Conservation (phyloP, 2,113 vertebrate genomes). For the Alosa alosa region DNA sequence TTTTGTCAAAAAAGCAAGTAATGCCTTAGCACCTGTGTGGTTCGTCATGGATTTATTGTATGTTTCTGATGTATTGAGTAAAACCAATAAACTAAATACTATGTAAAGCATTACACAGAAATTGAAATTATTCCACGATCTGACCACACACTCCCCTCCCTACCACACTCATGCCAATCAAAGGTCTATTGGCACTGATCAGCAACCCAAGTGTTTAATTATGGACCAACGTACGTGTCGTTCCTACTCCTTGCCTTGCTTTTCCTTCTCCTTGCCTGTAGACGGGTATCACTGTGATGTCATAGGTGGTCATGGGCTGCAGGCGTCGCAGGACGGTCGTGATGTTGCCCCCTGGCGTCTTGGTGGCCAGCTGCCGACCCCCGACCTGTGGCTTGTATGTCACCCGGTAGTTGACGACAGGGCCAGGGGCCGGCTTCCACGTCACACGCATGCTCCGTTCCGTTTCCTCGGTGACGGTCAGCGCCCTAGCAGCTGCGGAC, state of each 20-base stretch:
- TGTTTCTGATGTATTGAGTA: not conserved
- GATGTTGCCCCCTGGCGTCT: slow-evolving; percentile 77
- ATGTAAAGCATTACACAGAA: not conserved
- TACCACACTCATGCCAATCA: not conserved
- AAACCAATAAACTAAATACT: not conserved
- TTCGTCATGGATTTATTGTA: not conserved
- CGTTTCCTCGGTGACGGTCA: slow-evolving; percentile 87
- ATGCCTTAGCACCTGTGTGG: not conserved
- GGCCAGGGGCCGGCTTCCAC: slow-evolving; percentile 89
- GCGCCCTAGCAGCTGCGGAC: slow-evolving; percentile 74
- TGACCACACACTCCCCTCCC: not conserved
- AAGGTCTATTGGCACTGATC: not conserved
- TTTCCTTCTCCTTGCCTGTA: slow-evolving; percentile 89
- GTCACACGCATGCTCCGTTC: slow-evolving; percentile 86
- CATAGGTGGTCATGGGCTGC: slow-evolving; percentile 84
- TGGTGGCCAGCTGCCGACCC: slow-evolving; percentile 83
- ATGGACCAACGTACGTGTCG: slow-evolving; percentile 80
- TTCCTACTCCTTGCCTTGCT: slow-evolving; percentile 87
- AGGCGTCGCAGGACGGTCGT: slow-evolving; percentile 82
- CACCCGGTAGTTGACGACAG: slow-evolving; percentile 86
- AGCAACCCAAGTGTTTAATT: slow-evolving; percentile 14
- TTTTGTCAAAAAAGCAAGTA: not conserved
- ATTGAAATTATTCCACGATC: not conserved
- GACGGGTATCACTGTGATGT: slow-evolving; percentile 85
- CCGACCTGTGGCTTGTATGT: slow-evolving; percentile 81